These are phyloP conservation scores for Tautogolabrus adspersus DNA, from an alignment of 2,113 vertebrate species.

Conservation along the genomic window DNA sequence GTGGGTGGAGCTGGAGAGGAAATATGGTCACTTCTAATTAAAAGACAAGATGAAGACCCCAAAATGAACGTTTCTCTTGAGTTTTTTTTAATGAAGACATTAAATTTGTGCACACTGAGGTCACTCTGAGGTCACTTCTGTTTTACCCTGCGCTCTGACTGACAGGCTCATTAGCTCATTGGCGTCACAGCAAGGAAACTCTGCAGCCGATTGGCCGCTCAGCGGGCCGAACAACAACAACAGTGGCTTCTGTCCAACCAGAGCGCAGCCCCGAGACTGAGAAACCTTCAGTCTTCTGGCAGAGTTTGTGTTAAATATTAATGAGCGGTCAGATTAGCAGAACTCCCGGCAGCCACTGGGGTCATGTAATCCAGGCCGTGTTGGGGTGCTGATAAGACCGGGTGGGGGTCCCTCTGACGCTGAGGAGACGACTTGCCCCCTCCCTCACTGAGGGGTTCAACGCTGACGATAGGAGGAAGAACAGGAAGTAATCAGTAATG, in stretches of 20 bases:
- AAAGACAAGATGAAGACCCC: too few relatives aligned
- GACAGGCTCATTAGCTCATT: conserved; percentile 22
- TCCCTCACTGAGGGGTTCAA: not conserved
- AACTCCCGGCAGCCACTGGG: conserved; percentile 76
- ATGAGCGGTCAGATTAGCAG: conserved; percentile 80
- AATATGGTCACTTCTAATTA: too few relatives aligned
- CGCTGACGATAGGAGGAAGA: not conserved
- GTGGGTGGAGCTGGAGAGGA: too few relatives aligned
- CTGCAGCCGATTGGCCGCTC: conserved; percentile 46
- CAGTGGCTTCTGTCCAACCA: conserved; percentile 31
- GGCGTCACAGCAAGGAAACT: conserved; percentile 8
- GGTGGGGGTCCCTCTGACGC: conserved; percentile 16
- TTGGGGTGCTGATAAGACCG: conserved; percentile 71
- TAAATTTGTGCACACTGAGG: not conserved
- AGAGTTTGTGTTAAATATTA: conserved; percentile 71
- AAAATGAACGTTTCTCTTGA: too few relatives aligned
- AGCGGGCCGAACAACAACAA: conserved; percentile 6
- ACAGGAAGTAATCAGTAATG: conserved; percentile 1
- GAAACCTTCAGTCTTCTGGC: conserved; percentile 36
- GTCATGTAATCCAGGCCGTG: conserved; percentile 77
- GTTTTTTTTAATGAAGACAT: too few relatives aligned
- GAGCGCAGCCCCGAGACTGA: not conserved
- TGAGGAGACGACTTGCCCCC: not conserved
- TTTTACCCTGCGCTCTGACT: conserved; percentile 24
- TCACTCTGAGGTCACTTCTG: conserved; percentile 2